A percentile compares a stretch with the other conserved stretches of the same genome.
Conservation (phyloP, 2,113 vertebrate genomes). For the Vulpes vulpes region DNA sequence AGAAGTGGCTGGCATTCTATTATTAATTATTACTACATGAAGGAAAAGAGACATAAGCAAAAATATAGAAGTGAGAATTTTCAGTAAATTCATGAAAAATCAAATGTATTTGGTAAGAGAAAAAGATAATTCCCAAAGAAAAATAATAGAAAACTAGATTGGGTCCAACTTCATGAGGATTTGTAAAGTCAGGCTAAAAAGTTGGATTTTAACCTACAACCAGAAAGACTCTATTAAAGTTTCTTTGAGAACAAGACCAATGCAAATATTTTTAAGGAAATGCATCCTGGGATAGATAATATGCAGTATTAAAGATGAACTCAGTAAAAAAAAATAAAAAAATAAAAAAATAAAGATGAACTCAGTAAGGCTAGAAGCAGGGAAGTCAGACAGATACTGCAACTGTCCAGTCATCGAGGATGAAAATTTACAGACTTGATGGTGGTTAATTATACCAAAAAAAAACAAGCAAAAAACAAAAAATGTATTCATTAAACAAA, state of each 20-base stretch:
- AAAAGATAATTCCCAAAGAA: neutral
- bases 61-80: conserved; percentile 14
- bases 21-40: conserved; percentile 2
- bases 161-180: neutral
- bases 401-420: neutral
- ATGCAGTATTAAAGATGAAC: neutral
- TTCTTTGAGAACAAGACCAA: conserved; percentile 33
- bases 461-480: neutral
- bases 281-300: neutral
- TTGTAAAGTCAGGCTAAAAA: neutral
- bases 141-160: conserved; percentile 42
- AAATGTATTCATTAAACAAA: neutral
- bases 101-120: neutral
- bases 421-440: neutral
- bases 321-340: neutral
- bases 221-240: neutral
- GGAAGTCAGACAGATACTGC: neutral
- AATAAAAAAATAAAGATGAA: neutral
- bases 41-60: conserved; percentile 1
- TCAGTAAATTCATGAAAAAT: conserved; percentile 47
- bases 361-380: neutral
- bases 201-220: conserved; percentile 4
- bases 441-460: neutral
- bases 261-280: conserved; percentile 41
- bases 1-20: neutral